Evolutionary conservation across 2,888 invertebrate species (phyloP), one percentile per base, ranked within the genome.

Genomic region (Caenorhabditis panamensis): DNA sequence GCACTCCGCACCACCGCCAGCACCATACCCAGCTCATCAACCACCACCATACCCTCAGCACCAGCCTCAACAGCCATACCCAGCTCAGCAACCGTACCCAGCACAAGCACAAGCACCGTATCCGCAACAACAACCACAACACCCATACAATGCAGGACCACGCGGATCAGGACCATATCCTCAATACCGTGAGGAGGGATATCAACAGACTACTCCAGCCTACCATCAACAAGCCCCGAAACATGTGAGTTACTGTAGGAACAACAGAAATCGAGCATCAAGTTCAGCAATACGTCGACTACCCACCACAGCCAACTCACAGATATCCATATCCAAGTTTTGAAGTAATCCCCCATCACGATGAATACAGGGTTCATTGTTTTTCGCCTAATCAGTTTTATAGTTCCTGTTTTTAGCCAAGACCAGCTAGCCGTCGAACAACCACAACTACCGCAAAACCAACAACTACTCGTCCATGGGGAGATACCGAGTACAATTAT

Each of bases 401-500:
- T n/a, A n/a, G n/a, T n/a, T n/a, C n/a, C n/a, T 51, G 5, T 26
- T 26, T 58, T 28, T 28, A 72, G 72, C 56, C 72, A 49, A 22
- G 22, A 56, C 47, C 68, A 28, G 26, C 22, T 6, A 49, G 54
- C 11, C 54, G 72, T 26, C 31, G 54, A 11, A 53, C 53, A 62
- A 67, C 61, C 1, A 66, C 67, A 0, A 68, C 47, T 47, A 59
- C 31, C 11, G 49, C 54, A 8, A 58, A 31, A 22, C 63, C 77
- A 56, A 56, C 63, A 0, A 59, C 59, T 20, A 67, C 69, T 49
- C 37, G 59, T 16, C 63, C 68, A 56, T 69, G 63, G 69, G 41
- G 41, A 41, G 77, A 79, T 24, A 79, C 71, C 2, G 71, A 63
- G 26, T 81, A 81, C 58, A 81, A 81, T 63, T 81, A 76, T 20